Percentiles rank a stretch among this genome's conserved stretches.
Conservation (phyloP, 2,888 invertebrate species). For the Caenorhabditis imperialis region DNA sequence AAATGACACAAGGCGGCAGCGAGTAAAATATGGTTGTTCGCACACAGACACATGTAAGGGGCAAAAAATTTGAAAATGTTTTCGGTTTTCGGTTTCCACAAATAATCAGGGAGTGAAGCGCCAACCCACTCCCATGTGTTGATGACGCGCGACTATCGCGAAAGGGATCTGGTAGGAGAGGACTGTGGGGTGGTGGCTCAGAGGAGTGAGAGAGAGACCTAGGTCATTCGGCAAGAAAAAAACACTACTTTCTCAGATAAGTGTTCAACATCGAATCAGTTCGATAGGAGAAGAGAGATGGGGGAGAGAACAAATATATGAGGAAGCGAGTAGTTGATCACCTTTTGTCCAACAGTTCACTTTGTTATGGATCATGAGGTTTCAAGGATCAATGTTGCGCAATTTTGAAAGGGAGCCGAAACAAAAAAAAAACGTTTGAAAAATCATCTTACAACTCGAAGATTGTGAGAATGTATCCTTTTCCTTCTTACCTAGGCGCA, state of each 20-base stretch:
- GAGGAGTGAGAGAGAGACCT: constrained; percentile 13
- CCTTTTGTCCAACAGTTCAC: constrained; percentile 9
- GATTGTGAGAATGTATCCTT: constrained; percentile 48
- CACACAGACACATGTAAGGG: too few species aligned
- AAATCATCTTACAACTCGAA: constrained; percentile 32
- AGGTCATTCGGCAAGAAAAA: constrained; percentile 30
- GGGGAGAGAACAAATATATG: constrained; percentile 42
- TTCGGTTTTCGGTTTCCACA: too few species aligned
- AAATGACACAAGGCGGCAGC: too few species aligned
- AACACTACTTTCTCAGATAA: constrained; percentile 40
- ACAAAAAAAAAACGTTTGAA: constrained; percentile 2
- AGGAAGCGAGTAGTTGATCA: constrained; percentile 30
- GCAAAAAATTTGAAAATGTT: too few species aligned
- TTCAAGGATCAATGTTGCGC: constrained; percentile 5
- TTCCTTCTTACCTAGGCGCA: constrained; percentile 47
- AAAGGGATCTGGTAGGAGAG: constrained; percentile 4
- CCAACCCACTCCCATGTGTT: too few species aligned
- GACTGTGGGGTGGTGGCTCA: constrained; percentile 10
- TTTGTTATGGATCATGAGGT: constrained; percentile 13
- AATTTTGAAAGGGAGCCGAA: constrained; percentile 27
- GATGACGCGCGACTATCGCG: too few species aligned
- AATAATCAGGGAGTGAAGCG: too few species aligned
- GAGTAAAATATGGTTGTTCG: constrained; percentile 35
- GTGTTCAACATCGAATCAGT: constrained; percentile 52
- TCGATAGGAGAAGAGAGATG: constrained; percentile 32